These are phyloP conservation scores for Drosophila merina DNA, from an alignment of 2,888 invertebrate species.

Conservation along the genomic window DNA sequence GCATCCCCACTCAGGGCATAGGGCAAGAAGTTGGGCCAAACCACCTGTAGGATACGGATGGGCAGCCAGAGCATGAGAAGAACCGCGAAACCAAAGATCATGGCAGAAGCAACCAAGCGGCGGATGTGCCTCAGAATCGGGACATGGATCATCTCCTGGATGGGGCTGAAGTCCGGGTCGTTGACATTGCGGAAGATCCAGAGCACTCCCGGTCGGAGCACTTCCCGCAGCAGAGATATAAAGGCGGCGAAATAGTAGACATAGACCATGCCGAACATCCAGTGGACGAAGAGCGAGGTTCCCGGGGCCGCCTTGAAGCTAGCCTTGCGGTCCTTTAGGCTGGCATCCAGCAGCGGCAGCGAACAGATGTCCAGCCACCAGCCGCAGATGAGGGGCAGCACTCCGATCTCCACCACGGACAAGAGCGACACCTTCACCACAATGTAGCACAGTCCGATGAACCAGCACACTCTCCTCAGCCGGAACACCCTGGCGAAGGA, in stretches of 20 bases:
- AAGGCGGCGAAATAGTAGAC: slow-evolving; percentile 99
- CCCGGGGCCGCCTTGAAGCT: slow-evolving; percentile 96
- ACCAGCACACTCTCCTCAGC: slow-evolving; percentile 91
- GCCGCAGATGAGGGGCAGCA: slow-evolving; percentile 97
- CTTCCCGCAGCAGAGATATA: slow-evolving; percentile 95
- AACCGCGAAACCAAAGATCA: slow-evolving; percentile 98
- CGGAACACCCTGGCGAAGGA: slow-evolving; percentile 92
- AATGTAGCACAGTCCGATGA: slow-evolving; percentile 96
- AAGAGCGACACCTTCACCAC: slow-evolving; percentile 93
- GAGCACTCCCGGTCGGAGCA: slow-evolving; percentile 97
- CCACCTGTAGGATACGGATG: slow-evolving; percentile 91
- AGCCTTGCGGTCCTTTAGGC: slow-evolving; percentile 91
- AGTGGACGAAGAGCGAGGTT: slow-evolving; percentile 98
- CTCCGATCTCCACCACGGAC: slow-evolving; percentile 98
- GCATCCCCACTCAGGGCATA: slow-evolving; percentile 95
- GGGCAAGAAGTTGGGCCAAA: slow-evolving; percentile 95
- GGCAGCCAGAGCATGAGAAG: slow-evolving; percentile 98
- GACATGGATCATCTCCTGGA: slow-evolving; percentile 98
- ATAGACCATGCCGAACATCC: slow-evolving; percentile 99
- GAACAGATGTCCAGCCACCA: slow-evolving; percentile 99
- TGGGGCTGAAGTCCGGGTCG: slow-evolving; percentile 99
- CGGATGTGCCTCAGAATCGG: slow-evolving; percentile 96
- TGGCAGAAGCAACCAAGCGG: slow-evolving; percentile 95
- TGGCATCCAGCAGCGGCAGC: slow-evolving; percentile 94
- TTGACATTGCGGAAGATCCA: slow-evolving; percentile 99